A percentile compares a stretch with the other conserved stretches of the same genome.
These are phyloP conservation scores for Polypedilum vanderplanki DNA, from an alignment of 1,140 invertebrate genomes.

Conservation along the genomic window DNA sequence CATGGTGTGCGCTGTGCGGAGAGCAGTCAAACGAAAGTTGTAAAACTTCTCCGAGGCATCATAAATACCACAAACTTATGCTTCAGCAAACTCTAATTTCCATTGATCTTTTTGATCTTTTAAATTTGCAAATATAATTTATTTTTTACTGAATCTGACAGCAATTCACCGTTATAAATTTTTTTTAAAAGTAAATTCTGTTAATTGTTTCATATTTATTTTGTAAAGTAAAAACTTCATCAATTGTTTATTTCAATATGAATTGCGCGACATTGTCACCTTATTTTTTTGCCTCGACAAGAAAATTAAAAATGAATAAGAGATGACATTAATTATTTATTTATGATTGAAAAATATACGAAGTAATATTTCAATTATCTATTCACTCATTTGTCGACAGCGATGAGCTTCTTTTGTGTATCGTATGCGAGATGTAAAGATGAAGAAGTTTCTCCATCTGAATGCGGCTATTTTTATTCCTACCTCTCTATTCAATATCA, in stretches of 20 bases:
- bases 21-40: background rate
- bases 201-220: no score
- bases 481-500: background rate
- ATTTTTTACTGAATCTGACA: no score
- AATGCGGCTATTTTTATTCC: background rate
- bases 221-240: no score
- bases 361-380: conserved; percentile 12
- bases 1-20: background rate
- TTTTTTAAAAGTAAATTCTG: no score
- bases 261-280: background rate
- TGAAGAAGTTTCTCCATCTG: background rate
- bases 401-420: background rate
- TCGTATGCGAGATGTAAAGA: background rate
- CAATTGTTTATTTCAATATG: background rate
- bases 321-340: conserved; percentile 20
- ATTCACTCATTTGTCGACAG: conserved; percentile 1
- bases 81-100: conserved; percentile 2
- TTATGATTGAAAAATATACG: conserved; percentile 13
- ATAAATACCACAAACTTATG: conserved; percentile 13
- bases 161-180: no score
- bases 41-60: background rate
- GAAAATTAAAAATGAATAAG: background rate
- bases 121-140: no score
- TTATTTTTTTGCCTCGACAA: background rate
- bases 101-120: conserved; percentile 13